Evolutionary conservation across 2,888 invertebrate genomes (phyloP).

Genomic region (Agrochola macilenta): DNA sequence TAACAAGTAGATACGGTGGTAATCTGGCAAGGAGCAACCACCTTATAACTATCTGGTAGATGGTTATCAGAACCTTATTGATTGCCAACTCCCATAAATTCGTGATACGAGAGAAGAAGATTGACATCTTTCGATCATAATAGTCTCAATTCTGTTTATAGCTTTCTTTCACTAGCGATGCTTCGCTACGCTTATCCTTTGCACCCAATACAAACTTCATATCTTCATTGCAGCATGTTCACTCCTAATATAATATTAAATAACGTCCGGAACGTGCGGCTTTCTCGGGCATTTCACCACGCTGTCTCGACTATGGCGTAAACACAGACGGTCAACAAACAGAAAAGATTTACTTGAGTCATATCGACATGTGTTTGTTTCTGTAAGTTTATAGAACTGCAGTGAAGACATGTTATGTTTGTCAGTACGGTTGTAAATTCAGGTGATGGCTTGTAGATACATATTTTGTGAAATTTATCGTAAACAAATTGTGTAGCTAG

Average conservation of each 20-base stretch:
- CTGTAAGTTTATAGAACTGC: constrained; percentile 35
- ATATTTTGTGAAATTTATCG: constrained; percentile 30
- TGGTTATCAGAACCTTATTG: background rate
- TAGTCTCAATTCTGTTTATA: background rate
- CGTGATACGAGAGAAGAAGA: background rate
- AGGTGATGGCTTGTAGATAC: constrained; percentile 11
- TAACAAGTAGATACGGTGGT: background rate
- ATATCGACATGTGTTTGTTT: constrained; percentile 49
- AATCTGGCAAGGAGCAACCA: background rate
- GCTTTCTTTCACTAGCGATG: background rate
- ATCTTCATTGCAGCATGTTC: constrained; percentile 23
- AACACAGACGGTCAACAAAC: constrained; percentile 48
- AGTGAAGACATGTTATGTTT: constrained; percentile 17
- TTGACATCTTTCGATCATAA: background rate
- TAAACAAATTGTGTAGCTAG: constrained; percentile 32
- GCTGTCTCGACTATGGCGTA: constrained; percentile 25
- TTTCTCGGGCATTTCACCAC: constrained; percentile 51
- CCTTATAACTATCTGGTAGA: background rate
- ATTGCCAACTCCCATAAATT: no score
- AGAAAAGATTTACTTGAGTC: constrained; percentile 29
- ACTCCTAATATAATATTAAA: constrained; percentile 51
- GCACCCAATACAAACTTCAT: background rate
- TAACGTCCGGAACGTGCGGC: constrained; percentile 27
- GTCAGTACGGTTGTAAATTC: constrained; percentile 28
- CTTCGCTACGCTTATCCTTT: constrained; percentile 9